Evolutionary conservation across 1,140 invertebrate species (phyloP), one percentile per base, ranked within the genome.

Genomic region (Procambarus virginalis): DNA sequence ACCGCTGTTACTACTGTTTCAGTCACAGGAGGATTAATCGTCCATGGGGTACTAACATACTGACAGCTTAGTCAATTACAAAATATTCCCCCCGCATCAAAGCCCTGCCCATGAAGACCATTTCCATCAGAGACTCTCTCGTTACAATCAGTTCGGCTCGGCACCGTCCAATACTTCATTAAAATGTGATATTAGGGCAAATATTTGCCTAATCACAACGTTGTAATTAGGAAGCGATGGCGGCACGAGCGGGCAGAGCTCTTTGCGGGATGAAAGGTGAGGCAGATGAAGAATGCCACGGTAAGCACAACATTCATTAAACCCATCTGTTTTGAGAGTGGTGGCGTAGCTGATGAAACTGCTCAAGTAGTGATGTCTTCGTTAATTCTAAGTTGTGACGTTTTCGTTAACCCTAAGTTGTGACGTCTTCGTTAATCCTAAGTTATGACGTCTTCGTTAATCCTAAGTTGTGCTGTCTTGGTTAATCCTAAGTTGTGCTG

Each of bases 151-250:
- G 68, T 73, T 22, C 34, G 68, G 68, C 5, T 34, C 68, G n/a
- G 34, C 60, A 46, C 58, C 58, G 34, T 78, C 64, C 86, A 81
- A 87, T 87, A 87, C 86, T 81, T 87, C 77, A 87, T 87, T 87
- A 87, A 87, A 87, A 87, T 87, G 78, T 87, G 86, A 87, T 87
- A 81, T 80, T 79, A 80, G 60, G 46, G 64, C 86, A 87, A 87
- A 87, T 78, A 87, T 87, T 87, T 87, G 78, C 86, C 86, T 87
- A 87, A 87, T 87, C 86, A 87, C 70, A 78, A 46, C 78, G 64
- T 55, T 73, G 86, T 87, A 87, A 87, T 87, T 87, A 87, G 78
- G 78, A 51, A 81, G 86, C 64, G 77, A 9, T 20, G 46, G 86
- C 17, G 64, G 12, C 22, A 14, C 46, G 10, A 2, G 48, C 14